phyloP scores from a whole-genome alignment of 2,797 vertebrate species.

The Uromys caudimaculatus region DNA sequence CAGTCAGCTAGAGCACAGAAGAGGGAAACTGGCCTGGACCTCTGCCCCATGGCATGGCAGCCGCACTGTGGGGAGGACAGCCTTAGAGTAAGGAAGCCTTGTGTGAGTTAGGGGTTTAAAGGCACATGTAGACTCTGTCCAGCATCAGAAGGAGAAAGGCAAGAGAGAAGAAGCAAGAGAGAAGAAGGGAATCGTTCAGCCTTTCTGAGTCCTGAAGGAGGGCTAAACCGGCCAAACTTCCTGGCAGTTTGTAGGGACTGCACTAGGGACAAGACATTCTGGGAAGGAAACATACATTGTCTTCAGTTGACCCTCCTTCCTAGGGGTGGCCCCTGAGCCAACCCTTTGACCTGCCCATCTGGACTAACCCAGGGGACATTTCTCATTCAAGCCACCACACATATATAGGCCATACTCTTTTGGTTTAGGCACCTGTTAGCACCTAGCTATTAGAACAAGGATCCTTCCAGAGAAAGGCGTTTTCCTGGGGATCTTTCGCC shows the following conservation, averaged over 20 bases:
- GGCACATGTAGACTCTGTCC: background rate
- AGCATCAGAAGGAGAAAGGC: background rate
- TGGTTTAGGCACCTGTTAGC: background rate
- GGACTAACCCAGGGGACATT: background rate
- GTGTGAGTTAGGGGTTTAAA: background rate
- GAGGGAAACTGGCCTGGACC: background rate
- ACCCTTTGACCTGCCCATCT: background rate
- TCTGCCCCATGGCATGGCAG: background rate
- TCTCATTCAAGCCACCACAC: background rate
- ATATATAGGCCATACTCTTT: background rate
- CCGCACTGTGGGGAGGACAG: background rate
- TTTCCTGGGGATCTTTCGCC: background rate
- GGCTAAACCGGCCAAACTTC: background rate
- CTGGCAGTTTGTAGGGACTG: background rate
- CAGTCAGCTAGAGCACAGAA: too few species aligned
- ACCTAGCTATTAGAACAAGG: background rate
- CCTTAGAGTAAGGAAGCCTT: background rate
- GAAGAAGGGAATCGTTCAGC: background rate
- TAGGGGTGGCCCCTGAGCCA: background rate
- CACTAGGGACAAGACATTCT: background rate
- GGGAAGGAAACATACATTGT: background rate
- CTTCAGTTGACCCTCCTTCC: background rate
- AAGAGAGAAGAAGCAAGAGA: too few species aligned
- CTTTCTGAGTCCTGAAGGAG: background rate
- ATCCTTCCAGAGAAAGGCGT: background rate